Conservation (phyloP, 2,888 invertebrate species). For the Galeopsomyia nigrocyanea region DNA sequence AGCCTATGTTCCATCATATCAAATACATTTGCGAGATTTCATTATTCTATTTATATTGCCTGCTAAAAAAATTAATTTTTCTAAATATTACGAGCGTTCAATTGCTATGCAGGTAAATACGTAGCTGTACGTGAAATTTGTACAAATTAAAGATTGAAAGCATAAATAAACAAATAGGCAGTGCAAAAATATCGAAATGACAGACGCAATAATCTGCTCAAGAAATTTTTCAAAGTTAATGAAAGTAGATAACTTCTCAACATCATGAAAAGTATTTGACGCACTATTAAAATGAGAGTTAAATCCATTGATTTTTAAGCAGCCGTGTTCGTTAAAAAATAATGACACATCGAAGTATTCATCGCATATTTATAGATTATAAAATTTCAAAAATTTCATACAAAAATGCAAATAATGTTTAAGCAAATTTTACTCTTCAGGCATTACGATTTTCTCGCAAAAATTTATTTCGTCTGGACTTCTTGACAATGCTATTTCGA, state of each 20-base stretch:
- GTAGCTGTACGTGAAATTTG: no score
- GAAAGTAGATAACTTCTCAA: background rate
- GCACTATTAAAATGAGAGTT: slow-evolving; percentile 13
- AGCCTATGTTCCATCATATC: slow-evolving; percentile 25
- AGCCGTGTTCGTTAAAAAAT: slow-evolving; percentile 4
- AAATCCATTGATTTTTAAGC: slow-evolving; percentile 31
- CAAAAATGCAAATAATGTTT: slow-evolving; percentile 7
- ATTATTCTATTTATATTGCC: slow-evolving; percentile 8
- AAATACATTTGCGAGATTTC: slow-evolving; percentile 26
- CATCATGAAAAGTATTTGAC: background rate
- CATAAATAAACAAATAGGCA: slow-evolving; percentile 20
- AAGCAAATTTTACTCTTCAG: no score
- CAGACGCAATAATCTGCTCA: background rate
- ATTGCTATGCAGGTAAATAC: no score
- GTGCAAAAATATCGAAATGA: slow-evolving; percentile 33
- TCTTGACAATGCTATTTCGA: no score
- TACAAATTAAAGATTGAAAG: background rate
- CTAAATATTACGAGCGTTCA: no score
- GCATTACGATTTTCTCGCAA: no score
- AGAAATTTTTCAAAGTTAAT: background rate
- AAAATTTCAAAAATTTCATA: slow-evolving; percentile 41
- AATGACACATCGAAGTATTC: slow-evolving; percentile 9
- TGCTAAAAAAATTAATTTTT: no score
- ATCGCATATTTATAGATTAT: slow-evolving; percentile 30
- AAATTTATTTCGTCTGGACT: no score